Conservation (phyloP, 2,888 invertebrate genomes). For the Pammene fasciana region DNA sequence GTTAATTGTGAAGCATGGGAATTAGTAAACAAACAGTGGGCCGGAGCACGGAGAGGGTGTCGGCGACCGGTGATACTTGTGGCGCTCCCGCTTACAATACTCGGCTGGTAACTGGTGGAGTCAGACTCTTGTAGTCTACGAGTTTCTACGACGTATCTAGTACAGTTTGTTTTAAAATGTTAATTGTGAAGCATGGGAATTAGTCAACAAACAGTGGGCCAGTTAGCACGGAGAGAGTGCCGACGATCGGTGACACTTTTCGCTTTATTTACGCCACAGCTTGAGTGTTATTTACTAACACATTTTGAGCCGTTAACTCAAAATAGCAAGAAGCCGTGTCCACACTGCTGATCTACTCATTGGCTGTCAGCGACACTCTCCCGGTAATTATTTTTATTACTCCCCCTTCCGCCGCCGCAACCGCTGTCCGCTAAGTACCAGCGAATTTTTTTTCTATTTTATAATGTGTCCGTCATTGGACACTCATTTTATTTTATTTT, state of each 20-base stretch:
- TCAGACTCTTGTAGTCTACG: not conserved
- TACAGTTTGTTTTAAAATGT: not conserved
- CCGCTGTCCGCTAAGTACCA: conserved; percentile 26
- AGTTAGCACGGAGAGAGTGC: conserved; percentile 15
- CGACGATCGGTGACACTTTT: conserved; percentile 6
- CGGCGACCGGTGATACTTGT: conserved; percentile 29
- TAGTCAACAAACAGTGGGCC: conserved; percentile 29
- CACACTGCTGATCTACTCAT: conserved; percentile 9
- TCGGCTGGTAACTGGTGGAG: not conserved
- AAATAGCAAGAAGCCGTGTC: conserved; percentile 1
- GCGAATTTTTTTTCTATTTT: conserved; percentile 26
- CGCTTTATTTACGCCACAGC: no score
- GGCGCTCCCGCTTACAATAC: conserved; percentile 22
- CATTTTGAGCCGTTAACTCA: not conserved
- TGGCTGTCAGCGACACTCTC: conserved; percentile 37
- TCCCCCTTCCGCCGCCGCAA: conserved; percentile 9
- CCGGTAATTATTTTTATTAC: conserved; percentile 41
- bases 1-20: not conserved
- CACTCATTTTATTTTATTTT: conserved; percentile 11
- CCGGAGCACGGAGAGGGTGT: conserved; percentile 10
- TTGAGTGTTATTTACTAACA: no score
- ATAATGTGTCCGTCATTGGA: conserved; percentile 33
- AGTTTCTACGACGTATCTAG: no score
- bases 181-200: not conserved
- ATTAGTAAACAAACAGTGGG: conserved; percentile 30